These are phyloP conservation scores for Nasonovia ribisnigri DNA, from an alignment of 2,888 invertebrate genomes.

Conservation along the genomic window DNA sequence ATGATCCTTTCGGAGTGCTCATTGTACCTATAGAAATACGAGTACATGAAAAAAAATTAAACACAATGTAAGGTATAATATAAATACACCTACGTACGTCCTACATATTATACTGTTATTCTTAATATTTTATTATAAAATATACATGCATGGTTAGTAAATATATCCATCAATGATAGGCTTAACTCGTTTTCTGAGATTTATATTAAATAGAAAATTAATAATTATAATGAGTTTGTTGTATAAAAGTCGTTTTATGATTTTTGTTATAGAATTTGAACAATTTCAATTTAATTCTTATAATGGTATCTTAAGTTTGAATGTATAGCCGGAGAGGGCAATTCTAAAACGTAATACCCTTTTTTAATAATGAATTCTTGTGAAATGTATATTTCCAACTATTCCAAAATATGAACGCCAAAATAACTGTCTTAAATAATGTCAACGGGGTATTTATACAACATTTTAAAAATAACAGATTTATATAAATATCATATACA, in stretches of 20 bases:
- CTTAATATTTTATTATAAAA: background rate
- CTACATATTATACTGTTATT: too few relatives aligned
- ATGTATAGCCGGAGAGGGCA: background rate
- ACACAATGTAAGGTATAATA: background rate
- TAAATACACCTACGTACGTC: background rate
- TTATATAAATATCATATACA: background rate
- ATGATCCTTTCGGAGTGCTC: background rate
- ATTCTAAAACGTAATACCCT: constrained; percentile 18
- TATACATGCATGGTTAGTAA: background rate
- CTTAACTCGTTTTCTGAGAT: background rate
- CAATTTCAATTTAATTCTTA: constrained; percentile 28
- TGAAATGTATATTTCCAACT: constrained; percentile 18
- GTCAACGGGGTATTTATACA: constrained; percentile 19
- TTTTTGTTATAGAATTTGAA: constrained; percentile 1
- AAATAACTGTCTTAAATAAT: constrained; percentile 36
- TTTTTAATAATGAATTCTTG: constrained; percentile 53
- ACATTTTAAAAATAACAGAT: background rate
- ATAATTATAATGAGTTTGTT: background rate
- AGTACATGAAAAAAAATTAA: background rate
- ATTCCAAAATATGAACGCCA: constrained; percentile 35
- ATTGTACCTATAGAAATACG: background rate
- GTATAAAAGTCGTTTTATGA: background rate
- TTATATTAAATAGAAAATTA: background rate
- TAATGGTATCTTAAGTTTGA: background rate
- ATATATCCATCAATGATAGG: background rate